Base-by-base conservation (phyloP, 2,888 invertebrate species). In the Pachydiplax longipennis region DNA sequence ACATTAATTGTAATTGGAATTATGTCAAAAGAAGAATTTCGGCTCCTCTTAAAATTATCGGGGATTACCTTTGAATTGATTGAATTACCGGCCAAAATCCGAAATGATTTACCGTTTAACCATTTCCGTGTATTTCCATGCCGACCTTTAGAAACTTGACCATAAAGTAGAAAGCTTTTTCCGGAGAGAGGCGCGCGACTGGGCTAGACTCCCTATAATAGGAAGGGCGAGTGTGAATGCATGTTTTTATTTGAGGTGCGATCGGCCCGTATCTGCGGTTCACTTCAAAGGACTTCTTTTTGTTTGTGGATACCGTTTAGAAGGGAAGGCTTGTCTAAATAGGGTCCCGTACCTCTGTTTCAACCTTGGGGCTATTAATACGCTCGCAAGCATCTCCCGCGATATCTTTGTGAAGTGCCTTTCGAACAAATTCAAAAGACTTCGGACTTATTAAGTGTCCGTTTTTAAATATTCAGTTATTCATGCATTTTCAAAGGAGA, bases 301-400 rank as follows among this genome's bases (percentile, higher is more conserved):
- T 87, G 87, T 87, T 87, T 87, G 87, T 87, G 58, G 61, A 37
- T 37, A 37, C 61, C 58, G 87, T 61, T 61, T 58, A 10, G 35
- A 61, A 87, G 61, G 61, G 87, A 87, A 87, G 87, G 87, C 83
- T 83, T 87, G 58, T 87, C 87, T 87, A 87, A 87, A 87, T 87
- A 87, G 87, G 87, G 87, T 83, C 61, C 61, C 87, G 37, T 87
- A 61, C 35, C 87, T 87, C 61, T 73, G 87, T 37, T 87, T 65
- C 61, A 87, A 37, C 87, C 87, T 87, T 87, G 87, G 87, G 37
- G 40, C 87, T 87, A 87, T 87, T 87, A 87, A 87, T 87, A 87
- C 87, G 73, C 73, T 13, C n/a, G 61, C 25, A 25, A 25, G 10
- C 73, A 73, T 73, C 73, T 25, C 73, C 31, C 25, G 73, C 73